Percentiles rank a stretch among this genome's conserved stretches.
Conservation (phyloP, 2,113 vertebrate genomes). For the Edolisoma coerulescens region DNA sequence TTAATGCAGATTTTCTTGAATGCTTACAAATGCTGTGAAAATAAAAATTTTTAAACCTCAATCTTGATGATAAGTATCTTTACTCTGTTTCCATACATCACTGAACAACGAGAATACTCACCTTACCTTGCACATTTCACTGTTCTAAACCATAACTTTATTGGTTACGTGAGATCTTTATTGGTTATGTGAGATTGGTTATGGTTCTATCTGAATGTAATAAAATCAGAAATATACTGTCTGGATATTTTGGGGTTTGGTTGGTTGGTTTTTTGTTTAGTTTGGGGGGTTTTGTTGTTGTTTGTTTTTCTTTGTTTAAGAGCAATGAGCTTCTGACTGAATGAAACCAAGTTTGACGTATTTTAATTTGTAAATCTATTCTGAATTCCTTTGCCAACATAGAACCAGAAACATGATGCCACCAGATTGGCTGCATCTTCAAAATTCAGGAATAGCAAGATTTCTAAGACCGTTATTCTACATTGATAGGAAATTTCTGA, state of each 20-base stretch:
- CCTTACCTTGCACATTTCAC: background rate
- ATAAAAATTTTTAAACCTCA: background rate
- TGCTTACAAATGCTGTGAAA: background rate
- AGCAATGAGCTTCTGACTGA: background rate
- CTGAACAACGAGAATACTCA: background rate
- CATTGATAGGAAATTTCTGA: background rate
- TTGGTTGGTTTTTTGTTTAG: background rate
- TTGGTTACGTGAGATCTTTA: background rate
- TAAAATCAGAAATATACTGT: background rate
- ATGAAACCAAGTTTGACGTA: background rate
- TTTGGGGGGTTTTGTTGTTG: no score
- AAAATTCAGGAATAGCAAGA: background rate
- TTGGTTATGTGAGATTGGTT: background rate
- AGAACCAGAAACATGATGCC: background rate
- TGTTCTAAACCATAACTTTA: background rate
- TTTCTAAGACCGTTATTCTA: background rate
- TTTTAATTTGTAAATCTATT: background rate
- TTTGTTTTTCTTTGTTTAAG: background rate
- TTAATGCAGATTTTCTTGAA: background rate
- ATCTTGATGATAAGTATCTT: background rate
- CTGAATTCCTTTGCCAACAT: background rate
- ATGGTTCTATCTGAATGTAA: background rate
- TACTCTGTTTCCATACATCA: background rate
- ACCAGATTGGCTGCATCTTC: background rate
- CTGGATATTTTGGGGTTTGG: background rate